Conservation (phyloP, 2,113 vertebrate genomes). For the Bos indicus region DNA sequence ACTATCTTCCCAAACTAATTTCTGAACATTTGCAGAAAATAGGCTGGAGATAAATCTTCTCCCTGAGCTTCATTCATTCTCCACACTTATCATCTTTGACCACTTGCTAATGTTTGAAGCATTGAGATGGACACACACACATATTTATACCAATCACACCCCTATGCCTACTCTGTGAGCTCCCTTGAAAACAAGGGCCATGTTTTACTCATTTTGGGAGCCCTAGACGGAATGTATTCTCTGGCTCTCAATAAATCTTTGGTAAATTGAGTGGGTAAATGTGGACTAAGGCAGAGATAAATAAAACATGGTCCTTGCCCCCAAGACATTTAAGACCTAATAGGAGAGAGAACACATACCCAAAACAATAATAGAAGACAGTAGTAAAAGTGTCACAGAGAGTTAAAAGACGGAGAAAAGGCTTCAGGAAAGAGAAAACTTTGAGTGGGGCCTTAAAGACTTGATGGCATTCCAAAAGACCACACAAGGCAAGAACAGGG, state of each 20-base stretch:
- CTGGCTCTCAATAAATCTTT: slow-evolving; percentile 37
- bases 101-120: background rate
- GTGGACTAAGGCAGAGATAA: slow-evolving; percentile 8
- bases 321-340: slow-evolving; percentile 44
- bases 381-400: slow-evolving; percentile 32
- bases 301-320: slow-evolving; percentile 21
- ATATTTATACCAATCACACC: background rate
- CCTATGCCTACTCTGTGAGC: background rate
- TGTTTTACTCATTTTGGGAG: slow-evolving; percentile 10
- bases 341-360: slow-evolving; percentile 8
- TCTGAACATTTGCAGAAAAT: background rate
- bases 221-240: background rate
- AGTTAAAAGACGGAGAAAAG: slow-evolving; percentile 27
- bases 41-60: background rate
- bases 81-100: background rate
- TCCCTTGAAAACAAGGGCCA: background rate
- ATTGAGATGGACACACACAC: background rate
- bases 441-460: background rate
- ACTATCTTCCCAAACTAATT: slow-evolving; percentile 38
- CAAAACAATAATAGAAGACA: slow-evolving; percentile 43
- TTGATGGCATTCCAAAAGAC: background rate
- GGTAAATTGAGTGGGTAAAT: slow-evolving; percentile 50
- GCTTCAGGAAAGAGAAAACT: background rate
- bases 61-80: background rate
- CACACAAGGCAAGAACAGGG: background rate